Evolutionary conservation across 2,797 vertebrate species (phyloP), one percentile per base, ranked within the genome.

Genomic region (Anas georgica): DNA sequence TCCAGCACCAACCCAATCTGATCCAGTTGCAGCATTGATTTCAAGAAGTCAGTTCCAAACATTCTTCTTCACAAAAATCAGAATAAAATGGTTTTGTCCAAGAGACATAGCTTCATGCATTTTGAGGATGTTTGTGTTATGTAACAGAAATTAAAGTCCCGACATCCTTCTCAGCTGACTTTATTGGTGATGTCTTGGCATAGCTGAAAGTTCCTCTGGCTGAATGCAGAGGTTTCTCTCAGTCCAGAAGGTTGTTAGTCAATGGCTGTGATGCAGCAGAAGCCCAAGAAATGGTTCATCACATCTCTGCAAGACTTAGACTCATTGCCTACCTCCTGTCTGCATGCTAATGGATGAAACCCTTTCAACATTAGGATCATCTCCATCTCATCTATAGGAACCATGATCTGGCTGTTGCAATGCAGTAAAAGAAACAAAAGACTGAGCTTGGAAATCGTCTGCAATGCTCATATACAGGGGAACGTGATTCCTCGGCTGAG

Each of bases 1-100:
- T 54, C 83, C 45, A 58, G 25, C 13, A 3, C 31, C 9, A 21
- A 58, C 45, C 0, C 0, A 1, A 12, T 35, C 18, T 72, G 37
- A 78, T 26, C 6, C 1, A 10, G 68, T 41, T 62, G 22, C 66
- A 86, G 28, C 62, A 54, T 7, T 31, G 22, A 20, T 68, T 78
- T 77, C 29, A 68, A 39, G 5, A 4, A 70, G 33, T 9, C 25
- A 12, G 15, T 2, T 15, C 31, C 22, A 26, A 68, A 31, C 41
- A 64, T 7, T 52, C 20, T 7, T 84, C 10, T 54, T 86, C 17
- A 33, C 33, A 7, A 83, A 78, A 58, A 37, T 14, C 58, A 72
- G 45, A n/a, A 26, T 9, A 29, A 16, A 72, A 95, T 64, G 9
- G 7, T 18, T 2, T 64, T 33, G 13, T 45, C 28, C 54, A 67